Evolutionary conservation across 2,113 vertebrate genomes (phyloP), one percentile per base, ranked within the genome.

Genomic region (Eidolon helvum): DNA sequence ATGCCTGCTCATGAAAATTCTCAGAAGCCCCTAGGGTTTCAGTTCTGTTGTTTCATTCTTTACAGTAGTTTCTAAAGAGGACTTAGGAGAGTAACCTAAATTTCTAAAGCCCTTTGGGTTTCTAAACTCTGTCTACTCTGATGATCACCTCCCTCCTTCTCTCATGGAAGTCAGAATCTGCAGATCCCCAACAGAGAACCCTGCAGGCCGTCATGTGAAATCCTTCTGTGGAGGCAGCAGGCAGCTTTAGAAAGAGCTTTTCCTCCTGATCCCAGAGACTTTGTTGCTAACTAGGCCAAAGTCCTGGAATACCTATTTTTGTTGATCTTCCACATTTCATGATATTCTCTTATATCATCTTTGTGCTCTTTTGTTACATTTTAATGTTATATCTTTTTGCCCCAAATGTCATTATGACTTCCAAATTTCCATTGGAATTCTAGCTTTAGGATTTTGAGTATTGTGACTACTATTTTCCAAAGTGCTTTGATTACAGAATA

Each of bases 401-500:
- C 55, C 69, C 22, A 79, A 1, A 83, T 43, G 69, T 71, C 11
- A 40, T 92, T 94, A 65, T 11, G 16, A 82, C 12, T 38, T 94
- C 40, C 43, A 96, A 28, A 74, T 83, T 87, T 82, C 57, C 50
- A 10, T 55, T 94, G 19, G 38, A 77, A 84, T 91, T 95, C n/a
- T 90, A 74, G 35, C 28, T 91, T 83, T 90, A 61, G 30, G 35
- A 83, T 10, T 93, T 48, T 82, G 55, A 95, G 63, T 82, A 61
- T 53, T 74, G 18, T 63, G 33, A 85, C 78, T 71, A 28, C 38
- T 61, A 4, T 83, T 95, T 89, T 66, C 40, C 53, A 66, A 55
- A 84, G 35, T 57, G 22, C 35, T 97, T 87, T 86, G 35, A n/a
- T 86, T 89, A 91, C 7, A 87, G 26, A 87, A 65, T 94, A 91